Evolutionary conservation across 92 coral and sea anemone genomes (phyloP), one percentile per base, ranked within the genome.

Genomic region (Palythoa caribaeorum): DNA sequence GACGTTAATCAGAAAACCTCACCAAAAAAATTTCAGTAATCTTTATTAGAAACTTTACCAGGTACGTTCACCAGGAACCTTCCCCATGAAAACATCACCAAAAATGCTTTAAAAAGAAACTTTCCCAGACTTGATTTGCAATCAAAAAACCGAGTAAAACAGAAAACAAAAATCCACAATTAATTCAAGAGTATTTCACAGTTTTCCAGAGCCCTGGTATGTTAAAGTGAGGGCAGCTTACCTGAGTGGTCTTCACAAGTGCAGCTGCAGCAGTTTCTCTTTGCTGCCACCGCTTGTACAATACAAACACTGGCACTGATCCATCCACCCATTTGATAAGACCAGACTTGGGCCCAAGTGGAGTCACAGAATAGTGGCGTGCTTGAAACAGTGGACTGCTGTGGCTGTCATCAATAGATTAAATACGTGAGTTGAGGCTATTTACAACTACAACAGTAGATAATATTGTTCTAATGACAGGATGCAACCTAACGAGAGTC

Each of bases 301-400:
- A 91, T 20, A 94, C 95, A 84, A 97, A 97, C 77, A 97, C 91
- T 5, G 99, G 99, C 8, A 97, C 98, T 37, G 99, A 98, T 38
- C 99, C 99, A 87, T 97, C 99, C 39, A 97, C 99, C 99, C 99
- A 97, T 74, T 97, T 98, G 71, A 97, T 97, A 47, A 97, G 95
- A 51, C 99, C 99, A 19, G 99, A 97, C 79, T 96, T 91, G n/a
- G 99, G 99, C 16, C 99, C 99, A 55, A 97, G 96, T 20, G 99
- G 99, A 16, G 99, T 97, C 50, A 97, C 99, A 15, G 99, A 97
- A 87, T 97, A 97, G 83, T 97, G 99, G 15, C 99, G 95, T 17
- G 99, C 98, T 79, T 91, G 93, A 93, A 97, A 97, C 92, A 95
- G 59, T 73, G 98, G 93, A 71, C 93, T 94, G 62, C 95, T 89